These are phyloP conservation scores for Idris sp. DNA, from an alignment of 1,140 invertebrate genomes.

Conservation along the genomic window DNA sequence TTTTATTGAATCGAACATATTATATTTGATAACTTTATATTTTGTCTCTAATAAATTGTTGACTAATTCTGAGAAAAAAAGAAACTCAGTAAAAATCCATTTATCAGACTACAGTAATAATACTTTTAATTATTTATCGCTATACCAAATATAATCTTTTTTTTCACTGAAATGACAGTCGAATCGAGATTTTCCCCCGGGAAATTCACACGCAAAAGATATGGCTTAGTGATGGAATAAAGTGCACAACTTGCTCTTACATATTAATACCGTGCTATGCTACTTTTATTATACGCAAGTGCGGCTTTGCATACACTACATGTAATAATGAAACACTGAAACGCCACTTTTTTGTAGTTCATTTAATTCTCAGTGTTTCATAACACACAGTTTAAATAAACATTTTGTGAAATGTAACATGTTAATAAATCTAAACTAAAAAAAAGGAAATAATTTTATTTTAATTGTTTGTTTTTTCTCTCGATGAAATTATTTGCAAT, in stretches of 20 bases:
- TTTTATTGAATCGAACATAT: not conserved
- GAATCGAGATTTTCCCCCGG: slow-evolving; percentile 43
- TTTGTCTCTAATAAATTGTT: no score
- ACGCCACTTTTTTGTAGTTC: slow-evolving; percentile 11
- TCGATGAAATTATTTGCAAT: no score
- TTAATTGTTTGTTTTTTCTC: no score
- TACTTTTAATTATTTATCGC: slow-evolving; percentile 23
- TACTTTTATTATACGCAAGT: slow-evolving; percentile 64
- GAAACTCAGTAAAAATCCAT: no score
- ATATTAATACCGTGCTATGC: slow-evolving; percentile 64
- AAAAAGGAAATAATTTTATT: no score
- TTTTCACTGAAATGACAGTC: slow-evolving; percentile 32
- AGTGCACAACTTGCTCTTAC: slow-evolving; percentile 63
- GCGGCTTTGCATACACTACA: slow-evolving; percentile 21
- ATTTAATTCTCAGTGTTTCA: no score
- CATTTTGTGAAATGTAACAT: no score
- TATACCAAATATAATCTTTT: slow-evolving; percentile 17
- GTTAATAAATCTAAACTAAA: no score
- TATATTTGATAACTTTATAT: no score
- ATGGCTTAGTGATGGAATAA: slow-evolving; percentile 58
- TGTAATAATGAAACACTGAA: slow-evolving; percentile 50
- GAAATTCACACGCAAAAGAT: slow-evolving; percentile 54
- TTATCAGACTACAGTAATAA: no score
- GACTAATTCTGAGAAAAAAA: not conserved
- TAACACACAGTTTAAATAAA: slow-evolving; percentile 27